phyloP scores from a whole-genome alignment of 2,888 invertebrate species.

The Dolichopus griseipennis region DNA sequence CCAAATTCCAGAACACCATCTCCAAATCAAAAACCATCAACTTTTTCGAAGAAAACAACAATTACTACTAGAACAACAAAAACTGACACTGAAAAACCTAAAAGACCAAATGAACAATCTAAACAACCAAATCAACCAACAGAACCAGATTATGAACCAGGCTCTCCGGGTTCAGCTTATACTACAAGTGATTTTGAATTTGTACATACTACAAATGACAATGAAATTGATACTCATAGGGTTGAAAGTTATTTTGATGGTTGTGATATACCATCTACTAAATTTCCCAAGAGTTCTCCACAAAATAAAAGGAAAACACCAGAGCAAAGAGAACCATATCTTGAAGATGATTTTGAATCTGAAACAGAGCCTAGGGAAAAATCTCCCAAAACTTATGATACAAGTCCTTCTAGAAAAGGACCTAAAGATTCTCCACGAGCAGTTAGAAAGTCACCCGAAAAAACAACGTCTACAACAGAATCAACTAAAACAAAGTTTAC shows the following conservation, averaged over 20 bases:
- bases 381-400: too few relatives aligned
- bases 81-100: background rate
- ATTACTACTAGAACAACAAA: background rate
- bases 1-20: background rate
- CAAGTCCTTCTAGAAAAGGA: too few relatives aligned
- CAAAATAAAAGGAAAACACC: too few relatives aligned
- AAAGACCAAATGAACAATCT: background rate
- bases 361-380: too few relatives aligned
- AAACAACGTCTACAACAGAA: too few relatives aligned
- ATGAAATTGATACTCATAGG: constrained; percentile 22
- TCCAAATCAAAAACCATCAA: background rate
- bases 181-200: constrained; percentile 51
- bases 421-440: too few relatives aligned
- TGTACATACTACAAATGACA: constrained; percentile 12
- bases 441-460: too few relatives aligned
- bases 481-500: background rate
- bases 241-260: constrained; percentile 26
- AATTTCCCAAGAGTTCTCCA: background rate
- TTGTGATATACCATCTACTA: constrained; percentile 13
- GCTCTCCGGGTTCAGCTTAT: constrained; percentile 37
- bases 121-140: background rate
- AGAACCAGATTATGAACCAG: constrained; percentile 22
- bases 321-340: too few relatives aligned
- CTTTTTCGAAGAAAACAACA: background rate
- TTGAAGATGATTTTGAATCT: too few relatives aligned